Evolutionary conservation across 2,797 vertebrate genomes (phyloP).

Genomic region (Gastrophryne carolinensis): DNA sequence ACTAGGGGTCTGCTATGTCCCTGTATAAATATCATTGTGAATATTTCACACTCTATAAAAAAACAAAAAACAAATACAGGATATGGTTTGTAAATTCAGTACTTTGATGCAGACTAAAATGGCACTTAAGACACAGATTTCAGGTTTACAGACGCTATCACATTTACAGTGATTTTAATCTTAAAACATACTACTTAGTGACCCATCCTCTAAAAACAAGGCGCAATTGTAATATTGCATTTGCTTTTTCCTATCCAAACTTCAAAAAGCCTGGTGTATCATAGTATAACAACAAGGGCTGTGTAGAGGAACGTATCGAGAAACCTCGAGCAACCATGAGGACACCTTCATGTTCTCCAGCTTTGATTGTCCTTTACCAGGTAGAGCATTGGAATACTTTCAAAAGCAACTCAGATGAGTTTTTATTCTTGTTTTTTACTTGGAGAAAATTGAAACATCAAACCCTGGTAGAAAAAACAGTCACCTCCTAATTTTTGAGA

Average conservation of each 20-base stretch:
- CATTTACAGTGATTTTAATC: conserved; percentile 51
- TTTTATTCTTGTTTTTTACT: too few relatives aligned
- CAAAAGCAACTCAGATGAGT: too few relatives aligned
- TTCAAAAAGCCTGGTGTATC: neutral
- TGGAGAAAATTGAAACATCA: too few relatives aligned
- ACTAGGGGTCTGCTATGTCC: conserved; percentile 63
- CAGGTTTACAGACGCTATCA: conserved; percentile 55
- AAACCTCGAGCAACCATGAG: too few relatives aligned
- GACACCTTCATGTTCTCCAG: too few relatives aligned
- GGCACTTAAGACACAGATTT: conserved; percentile 45
- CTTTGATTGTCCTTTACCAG: too few relatives aligned
- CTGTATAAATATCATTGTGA: conserved; percentile 58
- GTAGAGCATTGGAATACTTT: too few relatives aligned
- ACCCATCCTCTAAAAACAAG: neutral
- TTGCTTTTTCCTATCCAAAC: neutral
- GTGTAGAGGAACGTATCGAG: too few relatives aligned
- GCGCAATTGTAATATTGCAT: neutral
- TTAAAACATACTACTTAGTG: neutral
- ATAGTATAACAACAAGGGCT: neutral
- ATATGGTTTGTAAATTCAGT: conserved; percentile 38
- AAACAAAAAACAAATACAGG: conserved; percentile 46
- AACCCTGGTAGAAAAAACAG: too few relatives aligned
- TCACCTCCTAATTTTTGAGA: too few relatives aligned
- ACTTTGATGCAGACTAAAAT: conserved; percentile 40
- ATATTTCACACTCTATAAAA: conserved; percentile 33